These are phyloP conservation scores for Clarias macrocephalus DNA, from an alignment of 2,113 vertebrate species.

Conservation along the genomic window DNA sequence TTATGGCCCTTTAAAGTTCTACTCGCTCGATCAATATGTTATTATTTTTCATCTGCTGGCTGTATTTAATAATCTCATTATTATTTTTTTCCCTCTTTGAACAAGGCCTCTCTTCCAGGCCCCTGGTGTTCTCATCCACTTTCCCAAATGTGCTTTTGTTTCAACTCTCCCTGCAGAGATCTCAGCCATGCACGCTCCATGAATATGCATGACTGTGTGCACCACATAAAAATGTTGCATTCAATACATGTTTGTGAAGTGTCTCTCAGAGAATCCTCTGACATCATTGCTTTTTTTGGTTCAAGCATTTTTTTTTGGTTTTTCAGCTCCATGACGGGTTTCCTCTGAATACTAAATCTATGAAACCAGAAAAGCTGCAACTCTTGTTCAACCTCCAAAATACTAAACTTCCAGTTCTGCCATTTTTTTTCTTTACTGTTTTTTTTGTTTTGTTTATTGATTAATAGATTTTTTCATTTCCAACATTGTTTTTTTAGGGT, in stretches of 20 bases:
- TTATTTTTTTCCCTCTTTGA: conserved; percentile 72
- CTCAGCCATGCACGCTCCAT: not conserved
- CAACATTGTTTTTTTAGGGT: not conserved
- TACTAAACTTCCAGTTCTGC: not conserved
- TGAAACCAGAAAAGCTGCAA: not conserved
- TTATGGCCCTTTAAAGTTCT: conserved; percentile 73
- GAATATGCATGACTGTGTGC: not conserved
- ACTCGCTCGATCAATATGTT: conserved; percentile 76
- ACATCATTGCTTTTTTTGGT: not conserved
- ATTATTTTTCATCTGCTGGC: conserved; percentile 80
- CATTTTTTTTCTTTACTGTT: not conserved
- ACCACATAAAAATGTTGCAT: conserved; percentile 1
- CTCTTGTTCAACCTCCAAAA: not conserved
- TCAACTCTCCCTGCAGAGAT: conserved; percentile 42
- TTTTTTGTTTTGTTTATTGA: not conserved
- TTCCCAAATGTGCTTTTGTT: conserved; percentile 49
- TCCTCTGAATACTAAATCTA: not conserved
- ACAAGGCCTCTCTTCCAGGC: conserved; percentile 65
- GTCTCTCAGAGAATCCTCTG: not conserved
- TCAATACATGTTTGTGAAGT: conserved; percentile 9
- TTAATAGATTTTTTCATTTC: not conserved
- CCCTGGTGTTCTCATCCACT: conserved; percentile 42
- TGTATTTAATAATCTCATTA: conserved; percentile 80
- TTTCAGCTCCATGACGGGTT: not conserved
- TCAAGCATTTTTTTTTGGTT: not conserved